Percentiles rank a stretch among this genome's conserved stretches.
Evolutionary conservation across 2,113 vertebrate genomes (phyloP).

Genomic region (Sylvietta virens): DNA sequence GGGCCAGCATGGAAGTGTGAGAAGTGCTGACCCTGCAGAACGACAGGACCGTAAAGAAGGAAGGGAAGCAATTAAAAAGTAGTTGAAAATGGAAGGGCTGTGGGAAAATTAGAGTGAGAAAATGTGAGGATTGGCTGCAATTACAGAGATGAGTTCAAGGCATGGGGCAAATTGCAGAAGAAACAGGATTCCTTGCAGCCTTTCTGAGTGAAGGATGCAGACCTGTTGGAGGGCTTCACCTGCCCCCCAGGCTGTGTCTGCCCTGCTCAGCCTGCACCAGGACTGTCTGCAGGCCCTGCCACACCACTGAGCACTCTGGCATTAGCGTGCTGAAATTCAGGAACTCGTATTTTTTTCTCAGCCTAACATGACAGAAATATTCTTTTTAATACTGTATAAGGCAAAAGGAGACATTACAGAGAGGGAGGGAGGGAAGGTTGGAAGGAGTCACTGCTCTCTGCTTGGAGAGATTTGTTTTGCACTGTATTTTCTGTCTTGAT

Average conservation of each 20-base stretch:
- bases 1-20: background rate
- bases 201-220: background rate
- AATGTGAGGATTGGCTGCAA: background rate
- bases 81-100: background rate
- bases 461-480: background rate
- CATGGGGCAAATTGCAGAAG: background rate
- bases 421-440: background rate
- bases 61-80: background rate
- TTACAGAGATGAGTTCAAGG: background rate
- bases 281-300: background rate
- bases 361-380: background rate
- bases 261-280: background rate
- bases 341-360: rapidly evolving
- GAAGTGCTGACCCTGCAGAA: background rate
- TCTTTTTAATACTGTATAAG: background rate
- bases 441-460: background rate
- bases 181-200: background rate
- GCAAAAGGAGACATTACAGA: background rate
- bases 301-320: background rate
- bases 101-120: background rate
- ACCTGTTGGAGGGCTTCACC: no score
- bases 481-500: background rate
- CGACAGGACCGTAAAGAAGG: rapidly evolving
- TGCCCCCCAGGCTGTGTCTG: rapidly evolving
- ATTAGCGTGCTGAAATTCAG: background rate